Percentiles rank a stretch among this genome's conserved stretches.
phyloP scores from a whole-genome alignment of 2,113 vertebrate genomes.

The Sphaerodactylus townsendi region DNA sequence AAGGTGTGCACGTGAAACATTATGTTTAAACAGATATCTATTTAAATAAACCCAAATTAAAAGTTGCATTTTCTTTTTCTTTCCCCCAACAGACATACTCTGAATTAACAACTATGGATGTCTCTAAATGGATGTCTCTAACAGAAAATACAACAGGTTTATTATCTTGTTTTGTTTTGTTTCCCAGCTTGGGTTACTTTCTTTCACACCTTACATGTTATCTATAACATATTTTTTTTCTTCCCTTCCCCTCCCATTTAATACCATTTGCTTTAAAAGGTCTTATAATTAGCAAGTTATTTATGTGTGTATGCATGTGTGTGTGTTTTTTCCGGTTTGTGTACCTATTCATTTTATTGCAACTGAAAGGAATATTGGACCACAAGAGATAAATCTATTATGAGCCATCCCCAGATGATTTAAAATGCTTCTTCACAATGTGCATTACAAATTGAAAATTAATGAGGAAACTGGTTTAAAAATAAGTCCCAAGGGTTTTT shows the following conservation, averaged over 20 bases:
- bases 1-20: too few relatives aligned
- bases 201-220: background rate
- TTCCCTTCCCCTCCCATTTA: background rate
- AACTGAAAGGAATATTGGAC: constrained; percentile 54
- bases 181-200: background rate
- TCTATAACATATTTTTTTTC: background rate
- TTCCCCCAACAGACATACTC: background rate
- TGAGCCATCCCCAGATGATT: constrained; percentile 40
- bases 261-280: constrained; percentile 3
- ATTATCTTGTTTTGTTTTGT: background rate
- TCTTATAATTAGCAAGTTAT: background rate
- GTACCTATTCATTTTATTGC: constrained; percentile 46
- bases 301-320: constrained; percentile 21
- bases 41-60: background rate
- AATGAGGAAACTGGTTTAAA: constrained; percentile 66
- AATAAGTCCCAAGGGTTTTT: constrained; percentile 48
- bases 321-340: background rate
- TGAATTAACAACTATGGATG: background rate
- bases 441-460: constrained; percentile 67
- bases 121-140: background rate
- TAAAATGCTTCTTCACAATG: constrained; percentile 51
- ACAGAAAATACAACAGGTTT: background rate
- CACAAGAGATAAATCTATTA: constrained; percentile 58
- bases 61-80: background rate
- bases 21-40: background rate